These are phyloP conservation scores for Strigops habroptila DNA, from an alignment of 2,113 vertebrate genomes.

Conservation along the genomic window DNA sequence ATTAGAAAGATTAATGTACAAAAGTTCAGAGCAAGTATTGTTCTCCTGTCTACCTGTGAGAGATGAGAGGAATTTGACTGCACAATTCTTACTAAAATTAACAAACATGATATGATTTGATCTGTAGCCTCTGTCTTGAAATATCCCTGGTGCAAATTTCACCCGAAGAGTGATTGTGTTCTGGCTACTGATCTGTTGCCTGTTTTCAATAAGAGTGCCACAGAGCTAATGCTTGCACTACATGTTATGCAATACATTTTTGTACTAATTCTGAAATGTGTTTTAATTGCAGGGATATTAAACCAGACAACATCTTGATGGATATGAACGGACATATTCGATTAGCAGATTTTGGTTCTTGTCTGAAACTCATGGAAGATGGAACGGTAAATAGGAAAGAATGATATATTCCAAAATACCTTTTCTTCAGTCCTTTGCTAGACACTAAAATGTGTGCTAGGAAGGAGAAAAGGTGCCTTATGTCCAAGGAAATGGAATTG, in stretches of 20 bases:
- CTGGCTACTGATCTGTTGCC: background rate
- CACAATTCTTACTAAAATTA: background rate
- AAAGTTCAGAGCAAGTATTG: background rate
- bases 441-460: background rate
- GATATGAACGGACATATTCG: conserved; percentile 99
- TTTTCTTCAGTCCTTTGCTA: background rate
- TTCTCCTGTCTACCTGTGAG: background rate
- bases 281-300: conserved; percentile 89
- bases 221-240: background rate
- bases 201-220: background rate
- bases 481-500: background rate
- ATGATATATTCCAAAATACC: background rate
- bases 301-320: conserved; percentile 97
- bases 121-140: background rate
- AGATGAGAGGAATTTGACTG: background rate
- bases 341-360: conserved; percentile 98
- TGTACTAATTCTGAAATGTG: conserved; percentile 12
- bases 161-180: background rate
- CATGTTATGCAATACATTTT: background rate
- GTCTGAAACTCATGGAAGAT: conserved; percentile 96
- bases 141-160: background rate
- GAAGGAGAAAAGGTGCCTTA: background rate
- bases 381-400: conserved; percentile 85
- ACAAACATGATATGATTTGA: background rate
- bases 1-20: background rate